A percentile compares a stretch with the other conserved stretches of the same genome.
Evolutionary conservation across 2,113 vertebrate genomes (phyloP).

Genomic region (Psettodes erumei): DNA sequence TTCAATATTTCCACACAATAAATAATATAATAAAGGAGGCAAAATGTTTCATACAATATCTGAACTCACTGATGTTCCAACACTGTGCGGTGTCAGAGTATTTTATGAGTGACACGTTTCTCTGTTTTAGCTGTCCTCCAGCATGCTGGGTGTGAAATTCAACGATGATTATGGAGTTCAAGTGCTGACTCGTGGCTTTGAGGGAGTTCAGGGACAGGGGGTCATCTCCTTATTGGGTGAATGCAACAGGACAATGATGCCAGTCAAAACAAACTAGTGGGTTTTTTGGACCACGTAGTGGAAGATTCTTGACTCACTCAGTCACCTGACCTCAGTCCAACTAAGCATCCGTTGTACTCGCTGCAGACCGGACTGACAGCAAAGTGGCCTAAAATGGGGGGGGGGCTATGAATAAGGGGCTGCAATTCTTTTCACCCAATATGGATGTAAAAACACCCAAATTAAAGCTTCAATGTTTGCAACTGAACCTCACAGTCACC

Average conservation of each 20-base stretch:
- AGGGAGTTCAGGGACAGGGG: not conserved
- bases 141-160: slow-evolving; percentile 3
- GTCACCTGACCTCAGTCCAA: not conserved
- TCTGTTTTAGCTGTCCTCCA: not conserved
- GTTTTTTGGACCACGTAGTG: not conserved
- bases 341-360: not conserved
- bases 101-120: slow-evolving; percentile 26
- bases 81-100: slow-evolving; percentile 5
- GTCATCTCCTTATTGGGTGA: not conserved
- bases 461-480: not conserved
- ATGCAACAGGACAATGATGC: not conserved
- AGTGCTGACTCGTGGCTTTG: not conserved
- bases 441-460: not conserved
- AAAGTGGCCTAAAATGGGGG: not conserved
- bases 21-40: slow-evolving; percentile 65
- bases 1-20: slow-evolving; percentile 63
- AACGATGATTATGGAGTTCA: slow-evolving; percentile 11
- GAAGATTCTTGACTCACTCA: not conserved
- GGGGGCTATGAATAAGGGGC: not conserved
- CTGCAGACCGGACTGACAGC: not conserved
- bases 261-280: not conserved
- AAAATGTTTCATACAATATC: slow-evolving; percentile 54
- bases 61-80: slow-evolving; percentile 18
- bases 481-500: not conserved
- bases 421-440: not conserved